Base-by-base conservation (phyloP, 1,140 invertebrate genomes). In the Ceratoteleas bidentatus region DNA sequence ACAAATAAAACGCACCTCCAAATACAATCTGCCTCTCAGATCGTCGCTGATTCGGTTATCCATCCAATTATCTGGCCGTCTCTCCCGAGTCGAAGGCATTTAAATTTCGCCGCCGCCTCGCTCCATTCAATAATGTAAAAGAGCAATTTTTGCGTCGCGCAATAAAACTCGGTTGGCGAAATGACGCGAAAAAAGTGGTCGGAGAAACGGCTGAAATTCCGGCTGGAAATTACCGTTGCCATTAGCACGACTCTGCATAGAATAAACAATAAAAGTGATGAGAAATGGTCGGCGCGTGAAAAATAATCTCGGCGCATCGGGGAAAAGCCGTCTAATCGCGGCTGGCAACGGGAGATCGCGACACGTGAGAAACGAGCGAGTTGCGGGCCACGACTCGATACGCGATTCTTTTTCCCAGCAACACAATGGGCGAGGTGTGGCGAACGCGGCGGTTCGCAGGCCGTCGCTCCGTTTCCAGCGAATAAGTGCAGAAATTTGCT, bases 391-490 rank as follows among this genome's bases (percentile, higher is more conserved):
- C 60, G 65, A 60, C 77, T 81, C 70, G 52, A 81, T 65, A 76
- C 73, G 36, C 32, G 60, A 69, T 78, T 70, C 74, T 57, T 82
- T 82, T 83, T 78, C 81, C 62, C 81, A 77, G 57, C 74, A 58
- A 66, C 58, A 78, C 74, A 83, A 83, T 83, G 60, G 74, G 52
- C 15, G 68, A 82, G 68, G 80, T 74, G 80, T 77, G 73, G 72
- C 62, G 40, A 70, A 56, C 15, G 36, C 61, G 50, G 61, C 61
- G 66, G 53, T 75, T 65, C 40, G 58, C 75, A 49, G 8, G 10
- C 47, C 69, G 36, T 54, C 47, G 49, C 64, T 52, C 43, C 54
- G 50, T 54, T 43, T 53, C 45, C 38, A 56, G n/a, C 15, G 57
- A 61, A 53, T 53, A 43, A 53, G 47, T 40, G 57, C 58, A 54